These are phyloP conservation scores for Peromyscus eremicus DNA, from an alignment of 2,797 vertebrate species.

Conservation along the genomic window DNA sequence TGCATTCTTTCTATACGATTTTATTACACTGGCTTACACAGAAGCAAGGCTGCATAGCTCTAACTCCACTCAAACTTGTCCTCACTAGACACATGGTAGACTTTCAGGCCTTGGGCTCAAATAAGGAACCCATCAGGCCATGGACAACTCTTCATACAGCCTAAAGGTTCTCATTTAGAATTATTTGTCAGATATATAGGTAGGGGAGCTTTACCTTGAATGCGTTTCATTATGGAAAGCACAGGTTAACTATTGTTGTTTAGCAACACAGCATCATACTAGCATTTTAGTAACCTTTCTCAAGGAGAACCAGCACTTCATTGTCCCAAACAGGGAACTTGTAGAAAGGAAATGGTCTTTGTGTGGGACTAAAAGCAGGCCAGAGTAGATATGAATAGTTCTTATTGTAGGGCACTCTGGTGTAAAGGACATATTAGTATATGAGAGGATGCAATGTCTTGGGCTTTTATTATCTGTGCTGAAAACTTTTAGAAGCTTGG, in stretches of 20 bases:
- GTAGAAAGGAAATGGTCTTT: background rate
- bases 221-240: background rate
- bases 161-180: background rate
- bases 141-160: background rate
- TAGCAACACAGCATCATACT: background rate
- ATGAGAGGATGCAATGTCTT: background rate
- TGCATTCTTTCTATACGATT: fast-evolving
- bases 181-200: background rate
- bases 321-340: background rate
- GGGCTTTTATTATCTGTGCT: background rate
- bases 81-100: too few relatives aligned
- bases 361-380: background rate
- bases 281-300: background rate
- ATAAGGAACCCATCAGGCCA: background rate
- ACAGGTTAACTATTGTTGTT: background rate
- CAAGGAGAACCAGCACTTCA: background rate
- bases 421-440: background rate
- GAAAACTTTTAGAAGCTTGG: background rate
- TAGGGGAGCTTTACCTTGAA: slow-evolving; percentile 54
- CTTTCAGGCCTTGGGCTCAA: background rate
- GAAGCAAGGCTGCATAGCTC: fast-evolving
- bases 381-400: background rate
- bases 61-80: background rate
- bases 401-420: background rate
- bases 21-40: background rate